Evolutionary conservation across 2,797 vertebrate species (phyloP).

Genomic region (Chrosomus eos): DNA sequence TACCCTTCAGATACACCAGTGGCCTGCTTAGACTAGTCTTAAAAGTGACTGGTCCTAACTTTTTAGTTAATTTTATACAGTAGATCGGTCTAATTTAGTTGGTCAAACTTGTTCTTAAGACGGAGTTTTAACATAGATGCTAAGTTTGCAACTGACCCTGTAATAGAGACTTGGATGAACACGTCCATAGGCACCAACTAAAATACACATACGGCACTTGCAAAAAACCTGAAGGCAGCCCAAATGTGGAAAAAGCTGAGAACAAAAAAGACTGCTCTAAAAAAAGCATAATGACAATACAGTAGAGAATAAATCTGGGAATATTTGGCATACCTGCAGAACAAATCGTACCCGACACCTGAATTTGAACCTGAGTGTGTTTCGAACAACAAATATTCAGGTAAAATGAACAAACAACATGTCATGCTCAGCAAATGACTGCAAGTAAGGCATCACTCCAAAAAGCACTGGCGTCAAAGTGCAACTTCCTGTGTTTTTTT

Average conservation of each 20-base stretch:
- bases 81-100: neutral
- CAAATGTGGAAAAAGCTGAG: neutral
- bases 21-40: neutral
- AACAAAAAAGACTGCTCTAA: constrained; percentile 1
- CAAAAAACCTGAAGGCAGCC: constrained; percentile 13
- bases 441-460: constrained; percentile 41
- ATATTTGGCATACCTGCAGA: constrained; percentile 8
- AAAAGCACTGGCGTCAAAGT: constrained; percentile 12
- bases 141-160: neutral
- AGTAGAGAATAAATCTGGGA: constrained; percentile 12
- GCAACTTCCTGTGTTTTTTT: neutral
- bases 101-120: neutral
- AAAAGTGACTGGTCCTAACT: neutral
- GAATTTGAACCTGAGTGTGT: constrained; percentile 27
- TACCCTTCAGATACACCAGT: neutral
- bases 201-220: constrained; percentile 17
- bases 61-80: neutral
- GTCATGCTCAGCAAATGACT: constrained; percentile 36
- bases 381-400: constrained; percentile 14
- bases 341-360: constrained; percentile 26
- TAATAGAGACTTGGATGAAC: neutral
- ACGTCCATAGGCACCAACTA: neutral
- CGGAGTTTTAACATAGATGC: neutral
- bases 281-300: constrained; percentile 6
- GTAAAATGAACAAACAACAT: constrained; percentile 26